phyloP scores from a whole-genome alignment of 2,113 vertebrate genomes.

The Chlorodrepanis virens region DNA sequence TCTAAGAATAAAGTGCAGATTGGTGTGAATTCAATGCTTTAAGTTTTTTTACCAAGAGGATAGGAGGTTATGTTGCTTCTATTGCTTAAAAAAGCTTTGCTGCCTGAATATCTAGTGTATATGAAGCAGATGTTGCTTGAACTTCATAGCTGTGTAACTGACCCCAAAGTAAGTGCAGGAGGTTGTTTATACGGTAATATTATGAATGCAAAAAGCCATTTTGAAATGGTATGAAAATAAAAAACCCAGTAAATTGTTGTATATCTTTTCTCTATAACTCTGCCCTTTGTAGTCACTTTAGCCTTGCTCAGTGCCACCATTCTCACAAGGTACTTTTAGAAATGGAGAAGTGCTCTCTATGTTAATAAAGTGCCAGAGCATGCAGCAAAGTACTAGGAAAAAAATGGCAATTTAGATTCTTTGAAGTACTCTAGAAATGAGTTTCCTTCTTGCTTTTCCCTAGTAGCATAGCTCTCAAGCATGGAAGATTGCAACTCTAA shows the following conservation, averaged over 20 bases:
- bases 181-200: background rate
- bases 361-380: background rate
- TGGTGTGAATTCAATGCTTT: background rate
- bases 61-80: background rate
- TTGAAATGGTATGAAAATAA: too few species aligned
- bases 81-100: background rate
- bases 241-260: background rate
- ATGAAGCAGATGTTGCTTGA: background rate
- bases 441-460: background rate
- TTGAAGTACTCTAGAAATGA: background rate
- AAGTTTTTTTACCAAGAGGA: background rate
- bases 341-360: background rate
- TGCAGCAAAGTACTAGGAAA: background rate
- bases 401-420: background rate
- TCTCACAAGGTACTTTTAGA: background rate
- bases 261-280: background rate
- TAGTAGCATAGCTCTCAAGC: background rate
- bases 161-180: background rate
- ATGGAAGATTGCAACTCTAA: background rate
- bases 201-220: background rate
- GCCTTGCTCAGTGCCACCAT: background rate
- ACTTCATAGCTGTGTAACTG: background rate
- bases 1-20: background rate
- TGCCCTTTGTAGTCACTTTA: background rate
- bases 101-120: background rate